Conservation (phyloP, 2,797 vertebrate species). For the Coilia nasus region DNA sequence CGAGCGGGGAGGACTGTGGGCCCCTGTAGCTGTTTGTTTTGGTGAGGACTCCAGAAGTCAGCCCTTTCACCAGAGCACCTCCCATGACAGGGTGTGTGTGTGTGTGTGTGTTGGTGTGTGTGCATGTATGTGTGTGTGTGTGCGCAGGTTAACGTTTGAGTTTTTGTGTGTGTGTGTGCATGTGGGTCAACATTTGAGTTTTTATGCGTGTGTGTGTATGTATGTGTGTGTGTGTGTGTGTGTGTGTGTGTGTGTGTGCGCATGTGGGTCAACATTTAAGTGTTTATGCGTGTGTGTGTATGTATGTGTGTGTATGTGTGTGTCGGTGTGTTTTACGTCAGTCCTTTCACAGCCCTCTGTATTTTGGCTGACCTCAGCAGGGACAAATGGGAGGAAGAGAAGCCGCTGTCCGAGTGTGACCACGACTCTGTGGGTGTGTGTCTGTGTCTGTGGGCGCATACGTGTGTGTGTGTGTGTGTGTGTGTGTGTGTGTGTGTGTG, state of each 20-base stretch:
- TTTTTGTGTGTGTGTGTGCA: too few relatives aligned
- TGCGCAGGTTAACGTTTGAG: too few relatives aligned
- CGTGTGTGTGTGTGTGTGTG: background rate
- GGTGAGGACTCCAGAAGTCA: conserved; percentile 9
- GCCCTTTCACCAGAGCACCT: background rate
- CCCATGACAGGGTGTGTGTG: background rate
- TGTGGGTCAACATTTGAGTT: too few relatives aligned
- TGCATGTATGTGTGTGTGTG: too few relatives aligned
- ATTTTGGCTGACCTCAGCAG: conserved; percentile 26
- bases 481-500: background rate
- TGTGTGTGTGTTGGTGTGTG: too few relatives aligned
- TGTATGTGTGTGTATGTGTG: too few relatives aligned
- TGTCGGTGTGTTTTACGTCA: background rate
- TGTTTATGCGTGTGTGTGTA: too few relatives aligned
- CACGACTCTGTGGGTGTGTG: background rate
- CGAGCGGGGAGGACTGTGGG: background rate
- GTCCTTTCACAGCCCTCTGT: background rate
- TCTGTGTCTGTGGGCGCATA: background rate
- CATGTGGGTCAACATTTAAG: too few relatives aligned
- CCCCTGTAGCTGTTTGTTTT: conserved; percentile 26
- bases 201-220: too few relatives aligned
- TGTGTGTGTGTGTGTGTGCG: too few relatives aligned
- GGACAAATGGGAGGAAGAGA: background rate
- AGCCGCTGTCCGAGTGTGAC: background rate
- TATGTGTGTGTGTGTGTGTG: too few relatives aligned